Conservation (phyloP, 1,140 invertebrate genomes). For the Ridgeia piscesae region DNA sequence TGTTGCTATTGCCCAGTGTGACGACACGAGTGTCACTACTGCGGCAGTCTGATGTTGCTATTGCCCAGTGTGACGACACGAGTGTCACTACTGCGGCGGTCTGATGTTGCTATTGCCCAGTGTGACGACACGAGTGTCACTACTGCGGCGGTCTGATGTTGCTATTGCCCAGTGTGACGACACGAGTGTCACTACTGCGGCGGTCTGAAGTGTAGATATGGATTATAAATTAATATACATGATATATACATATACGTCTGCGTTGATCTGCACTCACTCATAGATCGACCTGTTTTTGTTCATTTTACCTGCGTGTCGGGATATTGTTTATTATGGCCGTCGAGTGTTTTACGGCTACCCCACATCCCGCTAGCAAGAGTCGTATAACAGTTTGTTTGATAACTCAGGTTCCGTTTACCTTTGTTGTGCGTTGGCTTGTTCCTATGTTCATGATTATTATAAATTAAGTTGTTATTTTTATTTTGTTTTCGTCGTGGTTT, state of each 20-base stretch:
- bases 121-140: not conserved
- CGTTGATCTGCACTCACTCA: not conserved
- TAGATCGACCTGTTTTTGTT: not conserved
- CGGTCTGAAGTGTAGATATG: not conserved
- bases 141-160: not conserved
- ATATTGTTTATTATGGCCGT: not conserved
- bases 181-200: too few species aligned
- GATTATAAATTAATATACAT: not conserved
- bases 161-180: not conserved
- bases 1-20: too few species aligned
- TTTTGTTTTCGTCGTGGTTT: not conserved
- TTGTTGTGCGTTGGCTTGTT: not conserved
- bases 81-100: too few species aligned
- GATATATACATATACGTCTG: not conserved
- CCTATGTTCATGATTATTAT: not conserved
- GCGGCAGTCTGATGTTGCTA: too few species aligned
- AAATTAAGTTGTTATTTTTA: conserved; percentile 2
- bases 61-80: too few species aligned
- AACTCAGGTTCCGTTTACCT: conserved; percentile 4
- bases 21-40: too few species aligned
- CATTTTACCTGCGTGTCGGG: not conserved
- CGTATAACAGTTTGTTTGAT: not conserved
- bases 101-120: not conserved
- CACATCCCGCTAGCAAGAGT: not conserved
- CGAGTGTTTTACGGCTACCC: not conserved